Evolutionary conservation across 2,113 vertebrate genomes (phyloP), one percentile per base, ranked within the genome.

Genomic region (Cololabis saira): DNA sequence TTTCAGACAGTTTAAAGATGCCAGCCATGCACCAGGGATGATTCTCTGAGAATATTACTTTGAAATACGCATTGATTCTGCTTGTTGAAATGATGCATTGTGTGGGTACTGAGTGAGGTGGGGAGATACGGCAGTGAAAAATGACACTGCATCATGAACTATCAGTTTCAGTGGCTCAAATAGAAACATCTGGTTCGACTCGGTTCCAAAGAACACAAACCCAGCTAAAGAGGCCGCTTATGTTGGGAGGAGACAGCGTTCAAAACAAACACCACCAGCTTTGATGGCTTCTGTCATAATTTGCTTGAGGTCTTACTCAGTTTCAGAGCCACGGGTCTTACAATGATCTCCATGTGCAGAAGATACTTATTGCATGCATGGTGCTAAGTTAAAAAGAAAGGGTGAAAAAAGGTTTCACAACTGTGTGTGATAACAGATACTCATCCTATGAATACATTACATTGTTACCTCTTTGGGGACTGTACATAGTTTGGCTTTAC

Each of bases 401-500:
- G 74, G 52, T 74, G 57, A 59, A 69, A 73, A 61, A 80, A 69
- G 67, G 40, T n/a, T 76, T 61, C 45, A 55, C 60, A 51, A 59
- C 71, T 0, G 40, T 49, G 40, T 54, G 44, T 51, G 74, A 79
- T 67, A 84, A 72, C 52, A 65, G 64, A 84, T 63, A 62, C 62
- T 56, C 57, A 15, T 50, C 52, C 78, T 59, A 69, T 72, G 87
- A 83, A 68, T 81, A 74, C 62, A 61, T 63, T 78, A 62, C 78
- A 90, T 90, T 93, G 91, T 94, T 93, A 91, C 84, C 90, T 89
- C 83, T 93, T 91, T 94, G 93, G 89, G 85, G 94, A 89, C 92
- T 92, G 90, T 84, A 83, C 93, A 95, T 94, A 94, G 93, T 94
- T 95, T 95, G 92, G 90, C 92, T 95, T 93, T 88, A 77, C 85